A percentile compares a stretch with the other conserved stretches of the same genome.
Evolutionary conservation across 2,113 vertebrate genomes (phyloP).

Genomic region (Bos indicus): DNA sequence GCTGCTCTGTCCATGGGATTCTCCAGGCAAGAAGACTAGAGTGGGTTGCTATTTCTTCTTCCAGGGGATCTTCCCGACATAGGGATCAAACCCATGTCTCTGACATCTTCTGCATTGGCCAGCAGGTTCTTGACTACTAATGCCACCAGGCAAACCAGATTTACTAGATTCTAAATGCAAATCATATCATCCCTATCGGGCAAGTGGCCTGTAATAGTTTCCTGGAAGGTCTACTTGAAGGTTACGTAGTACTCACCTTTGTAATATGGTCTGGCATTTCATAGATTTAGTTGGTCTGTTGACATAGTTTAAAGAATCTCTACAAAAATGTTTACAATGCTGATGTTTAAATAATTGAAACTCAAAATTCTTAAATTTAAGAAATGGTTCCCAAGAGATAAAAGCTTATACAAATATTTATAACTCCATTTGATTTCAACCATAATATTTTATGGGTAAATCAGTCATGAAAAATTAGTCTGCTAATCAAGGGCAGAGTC

Average conservation of each 20-base stretch:
- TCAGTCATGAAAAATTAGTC: constrained; percentile 31
- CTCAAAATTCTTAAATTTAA: constrained; percentile 4
- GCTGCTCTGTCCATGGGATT: neutral
- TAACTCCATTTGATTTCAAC: neutral
- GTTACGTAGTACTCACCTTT: neutral
- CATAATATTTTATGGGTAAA: constrained; percentile 23
- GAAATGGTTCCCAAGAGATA: neutral
- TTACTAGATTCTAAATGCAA: neutral
- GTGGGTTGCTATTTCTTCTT: neutral
- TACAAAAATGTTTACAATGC: neutral
- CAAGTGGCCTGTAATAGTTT: neutral
- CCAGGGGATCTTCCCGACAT: neutral
- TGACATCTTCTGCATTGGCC: neutral
- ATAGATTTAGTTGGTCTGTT: neutral
- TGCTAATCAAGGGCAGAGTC: constrained; percentile 9
- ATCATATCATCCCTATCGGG: neutral
- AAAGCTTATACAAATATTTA: neutral
- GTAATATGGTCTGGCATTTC: neutral
- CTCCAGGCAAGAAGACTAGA: neutral
- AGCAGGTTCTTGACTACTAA: neutral
- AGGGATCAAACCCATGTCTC: neutral
- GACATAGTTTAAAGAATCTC: neutral
- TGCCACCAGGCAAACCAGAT: neutral
- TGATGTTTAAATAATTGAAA: neutral
- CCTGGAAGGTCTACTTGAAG: neutral